These are phyloP conservation scores for Podarcis lilfordi DNA, from an alignment of 2,797 vertebrate species.

Conservation along the genomic window DNA sequence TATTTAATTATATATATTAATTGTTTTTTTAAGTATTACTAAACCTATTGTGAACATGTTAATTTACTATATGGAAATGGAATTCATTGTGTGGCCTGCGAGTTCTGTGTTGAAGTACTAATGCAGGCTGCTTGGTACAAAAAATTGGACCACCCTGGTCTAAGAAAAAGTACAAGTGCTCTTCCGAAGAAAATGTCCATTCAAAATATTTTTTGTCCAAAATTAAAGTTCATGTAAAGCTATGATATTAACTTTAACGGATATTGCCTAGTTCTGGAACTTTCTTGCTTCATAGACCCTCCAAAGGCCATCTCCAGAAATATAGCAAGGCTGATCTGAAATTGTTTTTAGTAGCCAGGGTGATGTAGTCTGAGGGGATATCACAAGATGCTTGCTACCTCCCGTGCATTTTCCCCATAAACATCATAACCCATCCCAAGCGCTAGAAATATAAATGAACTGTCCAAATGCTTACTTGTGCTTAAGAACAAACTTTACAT, in stretches of 20 bases:
- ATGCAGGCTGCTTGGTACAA: no score
- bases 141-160: no score
- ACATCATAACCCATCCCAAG: no score
- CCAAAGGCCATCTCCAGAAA: not conserved
- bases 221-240: not conserved
- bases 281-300: not conserved
- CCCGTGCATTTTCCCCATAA: no score
- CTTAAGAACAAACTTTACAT: slow-evolving; percentile 98
- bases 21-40: no score
- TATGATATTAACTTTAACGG: no score
- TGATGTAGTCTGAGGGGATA: not conserved
- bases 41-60: no score
- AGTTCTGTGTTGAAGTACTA: no score
- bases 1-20: no score
- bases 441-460: not conserved
- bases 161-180: not conserved
- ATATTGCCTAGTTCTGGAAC: not conserved
- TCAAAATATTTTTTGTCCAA: not conserved
- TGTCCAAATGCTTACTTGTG: slow-evolving; percentile 89
- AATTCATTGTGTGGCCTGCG: no score
- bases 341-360: not conserved
- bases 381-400: not conserved
- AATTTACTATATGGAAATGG: no score
- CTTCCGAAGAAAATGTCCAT: not conserved
- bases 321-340: not conserved